phyloP scores from a whole-genome alignment of 2,113 vertebrate genomes.

The Vicugna pacos region DNA sequence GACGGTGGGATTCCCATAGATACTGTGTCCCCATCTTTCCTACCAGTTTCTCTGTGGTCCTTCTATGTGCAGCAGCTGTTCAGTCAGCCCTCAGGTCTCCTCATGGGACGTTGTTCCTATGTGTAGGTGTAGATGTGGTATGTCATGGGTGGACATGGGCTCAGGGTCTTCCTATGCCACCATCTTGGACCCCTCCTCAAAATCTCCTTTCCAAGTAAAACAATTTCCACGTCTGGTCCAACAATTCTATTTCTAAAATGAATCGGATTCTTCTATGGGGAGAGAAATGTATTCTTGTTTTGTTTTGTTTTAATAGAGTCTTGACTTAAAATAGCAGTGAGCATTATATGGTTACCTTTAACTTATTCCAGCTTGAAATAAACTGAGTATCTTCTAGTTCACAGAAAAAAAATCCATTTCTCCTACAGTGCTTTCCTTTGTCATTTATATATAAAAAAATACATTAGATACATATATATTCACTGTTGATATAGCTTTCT shows the following conservation, averaged over 20 bases:
- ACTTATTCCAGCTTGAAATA: not conserved
- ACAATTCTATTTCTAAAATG: not conserved
- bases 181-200: not conserved
- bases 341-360: not conserved
- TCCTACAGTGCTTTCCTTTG: not conserved
- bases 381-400: not conserved
- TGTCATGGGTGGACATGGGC: not conserved
- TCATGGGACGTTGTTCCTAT: not conserved
- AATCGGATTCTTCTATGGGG: not conserved
- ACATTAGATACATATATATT: not conserved
- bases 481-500: not conserved
- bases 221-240: not conserved
- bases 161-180: not conserved
- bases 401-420: not conserved
- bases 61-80: not conserved
- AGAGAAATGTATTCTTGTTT: not conserved
- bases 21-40: not conserved
- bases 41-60: not conserved
- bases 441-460: not conserved
- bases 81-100: not conserved
- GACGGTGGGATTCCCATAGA: not conserved
- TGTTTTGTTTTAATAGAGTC: not conserved
- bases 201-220: conserved; percentile 48
- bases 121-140: not conserved
- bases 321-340: conserved; percentile 31